phyloP scores from a whole-genome alignment of 2,797 vertebrate species.

The Platyrinchus mystaceus region DNA sequence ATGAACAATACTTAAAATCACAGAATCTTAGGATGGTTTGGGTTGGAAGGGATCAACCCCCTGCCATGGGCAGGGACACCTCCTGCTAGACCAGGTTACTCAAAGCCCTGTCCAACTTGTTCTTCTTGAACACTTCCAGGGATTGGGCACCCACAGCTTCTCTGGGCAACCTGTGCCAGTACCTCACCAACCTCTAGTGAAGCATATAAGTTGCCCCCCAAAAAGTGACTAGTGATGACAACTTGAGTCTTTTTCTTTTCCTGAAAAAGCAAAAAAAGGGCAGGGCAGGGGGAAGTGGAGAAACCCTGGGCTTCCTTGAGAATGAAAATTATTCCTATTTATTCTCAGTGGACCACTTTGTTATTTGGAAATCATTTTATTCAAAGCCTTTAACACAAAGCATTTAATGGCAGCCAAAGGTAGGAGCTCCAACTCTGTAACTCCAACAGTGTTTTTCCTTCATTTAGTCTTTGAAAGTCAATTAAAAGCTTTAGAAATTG shows the following conservation, averaged over 20 bases:
- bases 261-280: accelerated
- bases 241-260: too few species aligned
- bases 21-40: not conserved
- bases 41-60: not conserved
- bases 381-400: not conserved
- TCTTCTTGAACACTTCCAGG: not conserved
- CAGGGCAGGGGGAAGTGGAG: accelerated
- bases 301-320: accelerated
- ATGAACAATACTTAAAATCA: not conserved
- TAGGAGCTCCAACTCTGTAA: not conserved
- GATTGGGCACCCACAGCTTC: not conserved
- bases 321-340: not conserved
- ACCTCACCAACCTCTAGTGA: not conserved
- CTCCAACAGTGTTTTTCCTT: not conserved
- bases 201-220: too few species aligned
- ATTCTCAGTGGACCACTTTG: not conserved
- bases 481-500: slow-evolving; percentile 16
- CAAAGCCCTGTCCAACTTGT: not conserved
- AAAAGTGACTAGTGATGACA: too few species aligned
- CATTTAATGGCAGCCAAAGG: not conserved
- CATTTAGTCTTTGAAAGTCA: not conserved
- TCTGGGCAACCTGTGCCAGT: not conserved
- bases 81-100: not conserved
- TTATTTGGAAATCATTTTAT: not conserved
- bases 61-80: not conserved